Evolutionary conservation across 1,140 invertebrate genomes (phyloP), one percentile per base, ranked within the genome.

Genomic region (Ephestia elutella): DNA sequence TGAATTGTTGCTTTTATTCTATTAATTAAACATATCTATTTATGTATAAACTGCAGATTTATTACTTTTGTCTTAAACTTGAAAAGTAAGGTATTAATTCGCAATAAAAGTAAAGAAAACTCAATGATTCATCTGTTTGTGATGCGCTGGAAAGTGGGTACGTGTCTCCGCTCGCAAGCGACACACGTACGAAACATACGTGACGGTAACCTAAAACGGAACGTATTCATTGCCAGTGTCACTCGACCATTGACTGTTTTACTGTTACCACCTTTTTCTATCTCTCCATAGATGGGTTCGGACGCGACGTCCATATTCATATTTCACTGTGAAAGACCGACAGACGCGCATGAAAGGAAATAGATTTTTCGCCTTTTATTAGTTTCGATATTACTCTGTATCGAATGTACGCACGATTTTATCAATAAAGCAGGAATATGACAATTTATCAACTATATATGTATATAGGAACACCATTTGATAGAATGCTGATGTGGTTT

Each of bases 281-380:
- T 71, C 67, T 66, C 63, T 64, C 66, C 65, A 63, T 66, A 75
- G 70, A 83, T 75, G 80, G 80, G 35, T 30, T 49, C 54, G 65
- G 56, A 82, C 78, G 75, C 70, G 78, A 35, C 63, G 70, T 83
- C 67, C 74, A 86, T 86, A 86, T 84, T 82, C 72, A 86, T 82
- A 75, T 59, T 66, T 66, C 63, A 74, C 64, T 75, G 66, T 66
- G 70, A 75, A 69, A 72, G 69, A 73, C 65, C 60, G 59, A 56
- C 57, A 19, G 59, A 65, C 54, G 56, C 63, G 60, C 56, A 61
- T 62, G 60, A 57, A 66, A 54, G 63, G 62, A 59, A 64, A 49
- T 59, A 54, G 25, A 56, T 25, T 50, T 59, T 54, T 56, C 53
- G 56, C 20, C 38, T 51, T 57, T 50, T 49, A 59, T 44, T 44